These are phyloP conservation scores for Spodoptera picta DNA, from an alignment of 2,888 invertebrate genomes.

Conservation along the genomic window DNA sequence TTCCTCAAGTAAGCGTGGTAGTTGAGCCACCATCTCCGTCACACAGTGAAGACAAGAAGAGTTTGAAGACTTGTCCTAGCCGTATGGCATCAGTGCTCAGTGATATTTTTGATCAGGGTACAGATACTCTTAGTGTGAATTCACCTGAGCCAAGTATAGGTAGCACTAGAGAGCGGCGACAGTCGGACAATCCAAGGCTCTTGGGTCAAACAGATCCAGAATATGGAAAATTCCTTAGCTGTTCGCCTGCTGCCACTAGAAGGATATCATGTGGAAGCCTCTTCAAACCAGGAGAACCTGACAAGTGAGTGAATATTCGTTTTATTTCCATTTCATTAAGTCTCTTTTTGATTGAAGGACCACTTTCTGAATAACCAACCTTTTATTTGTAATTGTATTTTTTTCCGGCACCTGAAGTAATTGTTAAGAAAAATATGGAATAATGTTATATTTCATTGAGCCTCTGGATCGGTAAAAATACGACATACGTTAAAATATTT, in stretches of 20 bases:
- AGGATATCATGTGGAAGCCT: slow-evolving; percentile 97
- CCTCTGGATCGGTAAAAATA: neutral
- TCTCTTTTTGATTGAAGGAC: too few relatives aligned
- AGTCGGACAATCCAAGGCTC: slow-evolving; percentile 89
- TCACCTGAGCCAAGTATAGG: slow-evolving; percentile 83
- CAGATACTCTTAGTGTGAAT: slow-evolving; percentile 80
- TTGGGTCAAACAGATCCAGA: slow-evolving; percentile 89
- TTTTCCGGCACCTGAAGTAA: neutral
- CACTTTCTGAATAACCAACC: too few relatives aligned
- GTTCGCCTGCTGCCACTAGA: slow-evolving; percentile 95
- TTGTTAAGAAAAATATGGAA: slow-evolving; percentile 11
- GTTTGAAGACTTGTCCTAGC: slow-evolving; percentile 76
- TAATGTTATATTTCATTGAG: slow-evolving; percentile 1
- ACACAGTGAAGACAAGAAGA: slow-evolving; percentile 89
- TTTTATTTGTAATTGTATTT: neutral
- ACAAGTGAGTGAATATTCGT: slow-evolving; percentile 82
- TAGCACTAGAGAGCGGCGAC: slow-evolving; percentile 82
- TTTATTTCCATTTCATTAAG: too few relatives aligned
- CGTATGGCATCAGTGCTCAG: slow-evolving; percentile 85
- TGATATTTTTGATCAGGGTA: slow-evolving; percentile 81
- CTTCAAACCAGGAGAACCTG: slow-evolving; percentile 92
- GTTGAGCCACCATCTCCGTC: slow-evolving; percentile 93
- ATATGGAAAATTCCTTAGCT: slow-evolving; percentile 90
- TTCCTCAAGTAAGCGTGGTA: slow-evolving; percentile 92
- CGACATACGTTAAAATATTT: neutral